Conservation (phyloP, 2,888 invertebrate genomes). For the Macrophya annulata region DNA sequence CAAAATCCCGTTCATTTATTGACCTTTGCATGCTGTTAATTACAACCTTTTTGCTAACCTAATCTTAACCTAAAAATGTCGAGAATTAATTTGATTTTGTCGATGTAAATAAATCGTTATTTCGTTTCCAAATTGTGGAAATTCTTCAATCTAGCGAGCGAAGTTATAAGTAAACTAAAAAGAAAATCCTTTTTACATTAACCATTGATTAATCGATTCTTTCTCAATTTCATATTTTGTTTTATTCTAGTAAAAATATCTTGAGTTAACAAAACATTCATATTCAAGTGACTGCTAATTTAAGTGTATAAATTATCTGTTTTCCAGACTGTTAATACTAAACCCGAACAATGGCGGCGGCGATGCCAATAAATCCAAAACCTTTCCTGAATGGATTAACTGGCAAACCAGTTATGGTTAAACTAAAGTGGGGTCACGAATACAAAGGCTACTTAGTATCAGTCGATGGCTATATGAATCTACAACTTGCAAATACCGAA, state of each 20-base stretch:
- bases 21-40: not conserved
- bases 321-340: constrained; percentile 50
- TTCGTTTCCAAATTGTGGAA: too few relatives aligned
- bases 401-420: constrained; percentile 98
- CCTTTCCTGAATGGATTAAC: constrained; percentile 99
- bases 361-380: constrained; percentile 99
- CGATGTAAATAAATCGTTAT: not conserved
- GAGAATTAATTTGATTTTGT: not conserved
- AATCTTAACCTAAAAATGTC: not conserved
- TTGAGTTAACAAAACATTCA: not conserved
- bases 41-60: not conserved
- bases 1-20: not conserved
- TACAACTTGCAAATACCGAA: constrained; percentile 98
- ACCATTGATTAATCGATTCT: not conserved
- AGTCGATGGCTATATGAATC: constrained; percentile 99
- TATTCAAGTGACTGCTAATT: not conserved
- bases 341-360: constrained; percentile 84
- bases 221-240: not conserved
- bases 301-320: not conserved
- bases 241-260: not conserved
- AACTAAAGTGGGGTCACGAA: constrained; percentile 99
- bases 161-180: not conserved
- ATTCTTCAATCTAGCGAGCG: not conserved
- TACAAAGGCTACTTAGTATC: constrained; percentile 99
- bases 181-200: not conserved